Evolutionary conservation across 2,797 vertebrate species (phyloP).

Genomic region (Rhinichthys osculus): DNA sequence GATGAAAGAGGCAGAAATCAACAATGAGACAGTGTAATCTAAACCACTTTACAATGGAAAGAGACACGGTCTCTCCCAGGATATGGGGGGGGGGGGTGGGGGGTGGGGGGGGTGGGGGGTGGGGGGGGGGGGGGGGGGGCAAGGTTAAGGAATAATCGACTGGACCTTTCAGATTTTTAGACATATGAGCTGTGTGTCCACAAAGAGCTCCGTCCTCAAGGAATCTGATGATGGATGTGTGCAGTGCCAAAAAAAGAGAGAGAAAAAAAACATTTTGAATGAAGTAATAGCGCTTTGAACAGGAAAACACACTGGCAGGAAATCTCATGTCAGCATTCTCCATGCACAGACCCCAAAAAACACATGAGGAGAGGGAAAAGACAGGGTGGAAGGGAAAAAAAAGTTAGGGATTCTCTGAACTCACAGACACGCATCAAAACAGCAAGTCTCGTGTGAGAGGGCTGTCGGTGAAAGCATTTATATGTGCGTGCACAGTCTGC

Average conservation of each 20-base stretch:
- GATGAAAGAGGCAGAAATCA: constrained; percentile 67
- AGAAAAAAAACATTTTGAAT: constrained; percentile 60
- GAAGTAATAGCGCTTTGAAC: constrained; percentile 69
- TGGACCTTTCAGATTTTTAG: constrained; percentile 52
- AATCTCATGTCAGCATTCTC: constrained; percentile 71
- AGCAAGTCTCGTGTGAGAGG: constrained; percentile 21
- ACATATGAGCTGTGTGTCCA: constrained; percentile 57
- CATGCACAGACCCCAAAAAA: constrained; percentile 53
- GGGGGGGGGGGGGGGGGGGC: constrained; percentile 52
- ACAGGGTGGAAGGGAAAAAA: constrained; percentile 41
- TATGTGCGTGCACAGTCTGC: constrained; percentile 11
- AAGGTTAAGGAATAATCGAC: constrained; percentile 64
- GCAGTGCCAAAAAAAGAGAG: constrained; percentile 60
- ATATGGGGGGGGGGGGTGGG: constrained; percentile 57
- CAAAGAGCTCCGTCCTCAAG: constrained; percentile 62
- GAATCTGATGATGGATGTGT: constrained; percentile 70
- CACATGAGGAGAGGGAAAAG: constrained; percentile 57
- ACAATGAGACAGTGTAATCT: constrained; percentile 68
- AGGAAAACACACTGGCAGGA: constrained; percentile 71
- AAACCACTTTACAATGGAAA: constrained; percentile 63
- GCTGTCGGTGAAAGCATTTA: background rate
- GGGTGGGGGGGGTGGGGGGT: constrained; percentile 54
- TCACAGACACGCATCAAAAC: constrained; percentile 14
- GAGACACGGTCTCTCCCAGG: constrained; percentile 62
- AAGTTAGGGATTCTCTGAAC: constrained; percentile 5